Conservation (phyloP, 2,113 vertebrate species). For the Cavia aperea region DNA sequence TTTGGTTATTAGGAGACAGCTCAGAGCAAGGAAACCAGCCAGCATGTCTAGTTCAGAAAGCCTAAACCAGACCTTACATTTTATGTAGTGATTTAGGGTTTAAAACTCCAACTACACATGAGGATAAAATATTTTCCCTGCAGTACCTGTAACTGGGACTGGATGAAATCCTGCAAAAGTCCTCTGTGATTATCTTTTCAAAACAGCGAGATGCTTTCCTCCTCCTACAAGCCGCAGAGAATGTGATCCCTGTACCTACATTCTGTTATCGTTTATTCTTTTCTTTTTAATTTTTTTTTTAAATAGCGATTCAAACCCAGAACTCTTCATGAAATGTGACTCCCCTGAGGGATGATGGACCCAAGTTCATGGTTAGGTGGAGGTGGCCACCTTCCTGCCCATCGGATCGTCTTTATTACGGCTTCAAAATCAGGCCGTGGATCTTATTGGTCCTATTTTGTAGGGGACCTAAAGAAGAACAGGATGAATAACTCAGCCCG, state of each 20-base stretch:
- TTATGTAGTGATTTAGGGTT: background rate
- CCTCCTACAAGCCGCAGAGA: background rate
- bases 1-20: slow-evolving; percentile 23
- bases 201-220: background rate
- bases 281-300: background rate
- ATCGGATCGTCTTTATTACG: slow-evolving; percentile 41
- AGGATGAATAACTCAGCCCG: slow-evolving; percentile 46
- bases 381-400: background rate
- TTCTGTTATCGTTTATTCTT: background rate
- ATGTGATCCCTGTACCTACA: background rate
- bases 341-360: background rate
- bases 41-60: background rate
- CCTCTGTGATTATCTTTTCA: background rate
- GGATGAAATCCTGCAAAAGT: background rate
- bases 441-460: slow-evolving; percentile 19
- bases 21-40: background rate
- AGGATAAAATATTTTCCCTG: background rate
- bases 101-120: background rate
- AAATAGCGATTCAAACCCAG: background rate
- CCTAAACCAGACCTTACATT: background rate
- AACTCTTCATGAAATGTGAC: background rate
- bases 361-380: background rate
- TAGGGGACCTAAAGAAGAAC: slow-evolving; percentile 48
- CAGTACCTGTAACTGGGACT: too few relatives aligned
- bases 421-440: slow-evolving; percentile 25